Conservation (phyloP, 2,113 vertebrate genomes). For the Hoplias malabaricus region DNA sequence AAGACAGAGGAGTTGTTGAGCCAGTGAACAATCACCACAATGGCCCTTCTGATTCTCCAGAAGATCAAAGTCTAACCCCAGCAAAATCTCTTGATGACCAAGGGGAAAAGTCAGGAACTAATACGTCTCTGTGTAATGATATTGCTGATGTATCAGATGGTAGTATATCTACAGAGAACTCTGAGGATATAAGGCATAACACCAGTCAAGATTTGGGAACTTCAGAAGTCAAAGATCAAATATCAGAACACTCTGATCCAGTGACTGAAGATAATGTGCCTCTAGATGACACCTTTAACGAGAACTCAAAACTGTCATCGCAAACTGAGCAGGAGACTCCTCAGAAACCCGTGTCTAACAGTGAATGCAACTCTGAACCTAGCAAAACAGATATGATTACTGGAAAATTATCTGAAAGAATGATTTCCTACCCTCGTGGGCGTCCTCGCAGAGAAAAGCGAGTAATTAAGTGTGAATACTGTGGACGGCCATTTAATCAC, state of each 20-base stretch:
- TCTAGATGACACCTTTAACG: neutral
- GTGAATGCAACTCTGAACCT: neutral
- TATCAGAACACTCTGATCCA: neutral
- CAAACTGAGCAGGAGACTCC: slow-evolving; percentile 2
- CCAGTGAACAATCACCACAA: neutral
- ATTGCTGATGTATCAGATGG: neutral
- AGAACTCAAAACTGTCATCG: neutral
- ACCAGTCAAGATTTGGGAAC: neutral
- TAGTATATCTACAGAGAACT: neutral
- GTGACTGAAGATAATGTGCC: neutral
- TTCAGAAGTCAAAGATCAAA: neutral
- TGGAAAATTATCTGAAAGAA: slow-evolving; percentile 18
- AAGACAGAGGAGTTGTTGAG: neutral
- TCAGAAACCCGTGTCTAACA: neutral
- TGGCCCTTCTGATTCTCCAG: neutral
- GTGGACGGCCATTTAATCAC: slow-evolving; percentile 65
- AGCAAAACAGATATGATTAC: neutral
- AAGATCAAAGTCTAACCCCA: neutral
- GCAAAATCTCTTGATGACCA: neutral
- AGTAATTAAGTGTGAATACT: slow-evolving; percentile 65
- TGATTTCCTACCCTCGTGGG: slow-evolving; percentile 32
- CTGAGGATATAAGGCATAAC: neutral
- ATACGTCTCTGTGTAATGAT: neutral
- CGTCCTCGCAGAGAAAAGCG: slow-evolving; percentile 57
- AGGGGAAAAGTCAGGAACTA: neutral